Evolutionary conservation across 2,797 vertebrate genomes (phyloP).

Genomic region (Lithobates pipiens): DNA sequence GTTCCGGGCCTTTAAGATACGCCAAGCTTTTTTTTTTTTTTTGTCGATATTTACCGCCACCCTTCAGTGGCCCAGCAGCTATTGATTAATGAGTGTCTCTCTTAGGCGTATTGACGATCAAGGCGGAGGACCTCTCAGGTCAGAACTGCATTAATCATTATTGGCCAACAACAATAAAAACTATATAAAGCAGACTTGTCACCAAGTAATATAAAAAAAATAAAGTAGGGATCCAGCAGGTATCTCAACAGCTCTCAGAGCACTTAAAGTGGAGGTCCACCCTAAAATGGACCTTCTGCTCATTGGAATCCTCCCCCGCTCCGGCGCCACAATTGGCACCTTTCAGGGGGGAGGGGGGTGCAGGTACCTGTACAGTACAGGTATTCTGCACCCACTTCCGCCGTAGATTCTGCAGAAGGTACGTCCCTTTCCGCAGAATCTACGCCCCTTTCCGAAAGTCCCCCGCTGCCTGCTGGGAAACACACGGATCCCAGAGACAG

Average conservation of each 20-base stretch:
- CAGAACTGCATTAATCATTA: constrained; percentile 42
- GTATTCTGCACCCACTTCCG: too few species aligned
- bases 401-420: too few species aligned
- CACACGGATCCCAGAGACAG: too few species aligned
- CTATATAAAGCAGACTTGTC: neutral
- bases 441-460: too few species aligned
- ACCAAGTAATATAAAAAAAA: neutral
- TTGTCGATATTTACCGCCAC: constrained; percentile 50
- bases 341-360: too few species aligned
- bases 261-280: too few species aligned
- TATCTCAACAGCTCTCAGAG: neutral
- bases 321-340: too few species aligned
- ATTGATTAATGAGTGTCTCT: constrained; percentile 35
- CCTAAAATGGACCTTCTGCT: too few species aligned
- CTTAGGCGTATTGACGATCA: neutral
- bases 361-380: too few species aligned
- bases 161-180: neutral
- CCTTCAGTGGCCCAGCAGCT: constrained; percentile 21
- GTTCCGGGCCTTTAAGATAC: constrained; percentile 17
- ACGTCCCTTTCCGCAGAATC: too few species aligned
- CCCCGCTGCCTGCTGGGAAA: too few species aligned
- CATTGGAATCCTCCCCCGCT: too few species aligned
- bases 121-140: neutral
- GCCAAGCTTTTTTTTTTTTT: neutral
- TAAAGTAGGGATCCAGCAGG: neutral